Evolutionary conservation across 2,888 invertebrate genomes (phyloP).

Genomic region (Harpalus rufipes): DNA sequence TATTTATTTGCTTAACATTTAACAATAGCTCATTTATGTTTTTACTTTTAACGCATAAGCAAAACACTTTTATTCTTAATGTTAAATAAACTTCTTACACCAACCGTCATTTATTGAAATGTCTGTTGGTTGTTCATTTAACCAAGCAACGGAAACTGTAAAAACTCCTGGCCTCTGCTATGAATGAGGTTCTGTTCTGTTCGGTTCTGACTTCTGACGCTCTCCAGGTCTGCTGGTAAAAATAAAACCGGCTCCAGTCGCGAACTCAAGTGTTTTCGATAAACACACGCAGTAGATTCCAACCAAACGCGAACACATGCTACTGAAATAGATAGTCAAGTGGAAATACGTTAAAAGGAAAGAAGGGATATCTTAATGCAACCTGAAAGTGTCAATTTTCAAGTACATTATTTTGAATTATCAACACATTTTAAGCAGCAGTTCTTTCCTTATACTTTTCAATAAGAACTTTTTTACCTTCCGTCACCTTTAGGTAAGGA

Average conservation of each 20-base stretch:
- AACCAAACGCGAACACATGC: neutral
- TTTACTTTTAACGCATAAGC: neutral
- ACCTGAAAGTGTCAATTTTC: too few species aligned
- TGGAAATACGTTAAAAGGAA: neutral
- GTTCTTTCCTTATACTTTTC: too few species aligned
- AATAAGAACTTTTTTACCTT: too few species aligned
- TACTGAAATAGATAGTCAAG: neutral
- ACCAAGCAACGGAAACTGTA: neutral
- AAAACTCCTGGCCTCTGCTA: neutral
- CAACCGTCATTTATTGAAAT: neutral
- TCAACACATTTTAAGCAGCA: too few species aligned
- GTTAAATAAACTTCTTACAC: neutral
- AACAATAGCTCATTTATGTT: neutral
- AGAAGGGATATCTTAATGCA: neutral
- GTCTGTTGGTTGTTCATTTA: too few species aligned
- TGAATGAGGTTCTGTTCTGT: neutral
- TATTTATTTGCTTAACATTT: neutral
- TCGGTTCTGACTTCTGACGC: neutral
- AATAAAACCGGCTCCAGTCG: neutral
- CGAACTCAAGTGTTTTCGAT: neutral
- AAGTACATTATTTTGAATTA: too few species aligned
- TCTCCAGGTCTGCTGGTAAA: neutral
- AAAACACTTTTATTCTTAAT: neutral
- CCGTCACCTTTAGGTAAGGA: too few species aligned
- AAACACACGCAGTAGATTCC: neutral